These are phyloP conservation scores for Neoascia interrupta DNA, from an alignment of 2,888 invertebrate species.

Conservation along the genomic window DNA sequence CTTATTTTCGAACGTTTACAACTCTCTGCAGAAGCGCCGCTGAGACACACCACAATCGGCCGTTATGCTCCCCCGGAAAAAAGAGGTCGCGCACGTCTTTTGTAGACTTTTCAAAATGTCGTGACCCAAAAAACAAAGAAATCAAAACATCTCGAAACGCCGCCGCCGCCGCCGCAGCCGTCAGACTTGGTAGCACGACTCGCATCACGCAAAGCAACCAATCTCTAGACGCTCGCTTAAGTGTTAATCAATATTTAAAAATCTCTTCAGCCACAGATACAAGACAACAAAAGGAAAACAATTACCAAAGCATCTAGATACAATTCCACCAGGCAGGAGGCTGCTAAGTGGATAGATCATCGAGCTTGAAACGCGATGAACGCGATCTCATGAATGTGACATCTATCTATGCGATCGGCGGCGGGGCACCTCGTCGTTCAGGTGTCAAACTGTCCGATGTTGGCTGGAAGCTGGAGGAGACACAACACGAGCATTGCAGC, in stretches of 20 bases:
- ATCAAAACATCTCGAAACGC: conserved; percentile 18
- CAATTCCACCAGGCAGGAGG: no score
- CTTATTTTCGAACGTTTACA: background rate
- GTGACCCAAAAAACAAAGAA: conserved; percentile 52
- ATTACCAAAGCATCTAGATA: conserved; percentile 29
- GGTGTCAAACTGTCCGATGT: conserved; percentile 44
- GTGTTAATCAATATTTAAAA: conserved; percentile 63
- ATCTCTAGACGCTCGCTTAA: conserved; percentile 36
- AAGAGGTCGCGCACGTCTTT: conserved; percentile 27
- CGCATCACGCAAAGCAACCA: background rate
- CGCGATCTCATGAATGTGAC: conserved; percentile 10
- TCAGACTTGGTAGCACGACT: conserved; percentile 20
- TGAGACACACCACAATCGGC: conserved; percentile 19
- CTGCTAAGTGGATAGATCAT: conserved; percentile 19
- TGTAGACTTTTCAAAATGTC: conserved; percentile 44
- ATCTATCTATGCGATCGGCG: no score
- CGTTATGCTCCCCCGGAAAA: background rate
- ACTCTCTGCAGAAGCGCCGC: conserved; percentile 26
- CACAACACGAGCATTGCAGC: background rate
- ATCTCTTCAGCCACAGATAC: conserved; percentile 43
- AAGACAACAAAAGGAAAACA: conserved; percentile 35
- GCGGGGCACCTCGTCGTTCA: conserved; percentile 24
- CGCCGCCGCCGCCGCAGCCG: conserved; percentile 21
- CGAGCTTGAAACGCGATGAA: no score
- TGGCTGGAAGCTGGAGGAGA: background rate